A percentile compares a stretch with the other conserved stretches of the same genome.
phyloP scores from a whole-genome alignment of 2,113 vertebrate species.

The Hemiscyllium ocellatum region DNA sequence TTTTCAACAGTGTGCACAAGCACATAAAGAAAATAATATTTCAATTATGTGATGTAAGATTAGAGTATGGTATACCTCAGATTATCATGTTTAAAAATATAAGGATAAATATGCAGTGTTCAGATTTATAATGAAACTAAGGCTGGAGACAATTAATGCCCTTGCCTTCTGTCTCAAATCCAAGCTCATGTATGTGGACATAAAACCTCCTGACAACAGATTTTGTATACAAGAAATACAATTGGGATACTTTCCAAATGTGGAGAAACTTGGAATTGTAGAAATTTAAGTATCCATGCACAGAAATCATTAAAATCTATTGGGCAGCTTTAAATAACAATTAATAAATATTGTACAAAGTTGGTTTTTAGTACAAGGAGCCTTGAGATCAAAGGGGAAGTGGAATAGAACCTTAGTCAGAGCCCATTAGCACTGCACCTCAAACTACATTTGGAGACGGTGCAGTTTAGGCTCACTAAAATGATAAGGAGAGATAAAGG shows the following conservation, averaged over 20 bases:
- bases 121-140: too few species aligned
- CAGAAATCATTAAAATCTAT: background rate
- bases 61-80: too few species aligned
- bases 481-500: background rate
- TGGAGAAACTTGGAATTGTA: background rate
- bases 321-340: background rate
- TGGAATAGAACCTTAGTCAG: background rate
- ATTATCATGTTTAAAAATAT: too few species aligned
- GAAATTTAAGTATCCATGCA: background rate
- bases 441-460: background rate
- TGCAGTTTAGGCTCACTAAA: background rate
- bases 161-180: too few species aligned
- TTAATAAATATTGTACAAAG: background rate
- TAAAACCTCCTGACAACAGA: background rate
- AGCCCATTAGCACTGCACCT: background rate
- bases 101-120: too few species aligned
- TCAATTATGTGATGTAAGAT: too few species aligned
- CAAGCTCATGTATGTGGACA: too few species aligned
- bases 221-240: background rate
- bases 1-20: too few species aligned
- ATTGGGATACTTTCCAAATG: background rate
- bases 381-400: background rate
- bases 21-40: too few species aligned
- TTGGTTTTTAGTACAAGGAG: background rate
- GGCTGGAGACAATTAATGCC: too few species aligned